phyloP scores from a whole-genome alignment of 1,140 invertebrate genomes.

The Drosophila quadrilineata region DNA sequence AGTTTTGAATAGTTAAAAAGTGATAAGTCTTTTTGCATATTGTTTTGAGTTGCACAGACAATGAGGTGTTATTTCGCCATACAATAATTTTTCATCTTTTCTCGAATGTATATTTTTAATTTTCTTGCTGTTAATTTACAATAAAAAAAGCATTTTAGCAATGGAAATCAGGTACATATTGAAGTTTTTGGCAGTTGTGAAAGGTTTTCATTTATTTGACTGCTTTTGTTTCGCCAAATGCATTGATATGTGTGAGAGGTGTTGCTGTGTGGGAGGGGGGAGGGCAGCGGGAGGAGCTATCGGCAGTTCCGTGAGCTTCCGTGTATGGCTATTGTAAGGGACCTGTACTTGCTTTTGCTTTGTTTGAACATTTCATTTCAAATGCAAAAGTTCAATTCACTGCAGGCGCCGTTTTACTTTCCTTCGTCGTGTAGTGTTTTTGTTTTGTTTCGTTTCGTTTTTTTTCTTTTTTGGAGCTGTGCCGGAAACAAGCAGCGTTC shows the following conservation, averaged over 20 bases:
- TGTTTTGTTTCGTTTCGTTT: too few relatives aligned
- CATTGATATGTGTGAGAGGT: slow-evolving; percentile 15
- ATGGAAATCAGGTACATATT: background rate
- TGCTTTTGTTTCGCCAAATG: slow-evolving; percentile 58
- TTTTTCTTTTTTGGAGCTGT: slow-evolving; percentile 42
- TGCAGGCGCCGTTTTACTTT: slow-evolving; percentile 64
- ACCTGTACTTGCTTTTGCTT: slow-evolving; percentile 34
- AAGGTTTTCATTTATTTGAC: slow-evolving; percentile 39
- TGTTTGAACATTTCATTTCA: slow-evolving; percentile 57
- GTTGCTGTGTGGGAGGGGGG: too few relatives aligned
- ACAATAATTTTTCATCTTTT: too few relatives aligned
- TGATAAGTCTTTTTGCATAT: too few relatives aligned
- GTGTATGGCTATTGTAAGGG: slow-evolving; percentile 28
- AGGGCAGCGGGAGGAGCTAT: too few relatives aligned
- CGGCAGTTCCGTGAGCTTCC: too few relatives aligned
- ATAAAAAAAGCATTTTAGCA: slow-evolving; percentile 6
- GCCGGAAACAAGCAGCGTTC: slow-evolving; percentile 58
- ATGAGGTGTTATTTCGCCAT: too few relatives aligned
- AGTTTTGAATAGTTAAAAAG: too few relatives aligned
- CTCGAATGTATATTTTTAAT: too few relatives aligned
- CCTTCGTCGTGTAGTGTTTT: slow-evolving; percentile 63
- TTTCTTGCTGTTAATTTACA: too few relatives aligned
- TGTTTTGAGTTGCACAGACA: background rate
- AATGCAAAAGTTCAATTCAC: slow-evolving; percentile 77
- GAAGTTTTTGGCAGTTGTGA: background rate